A percentile compares a stretch with the other conserved stretches of the same genome.
These are phyloP conservation scores for Oegoconia quadripuncta DNA, from an alignment of 2,888 invertebrate species.

Conservation along the genomic window DNA sequence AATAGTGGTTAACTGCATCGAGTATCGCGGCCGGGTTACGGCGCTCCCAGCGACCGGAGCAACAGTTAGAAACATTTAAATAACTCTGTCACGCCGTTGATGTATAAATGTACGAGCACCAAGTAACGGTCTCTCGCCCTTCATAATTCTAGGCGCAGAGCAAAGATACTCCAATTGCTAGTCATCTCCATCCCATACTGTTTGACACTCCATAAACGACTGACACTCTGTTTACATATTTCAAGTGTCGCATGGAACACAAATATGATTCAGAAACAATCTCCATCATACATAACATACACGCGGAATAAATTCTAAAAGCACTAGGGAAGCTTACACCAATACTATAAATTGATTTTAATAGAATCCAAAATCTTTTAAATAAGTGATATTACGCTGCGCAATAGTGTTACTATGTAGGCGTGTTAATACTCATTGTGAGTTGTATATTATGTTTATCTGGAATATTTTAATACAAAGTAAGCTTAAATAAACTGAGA, in stretches of 20 bases:
- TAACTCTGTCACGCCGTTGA: conserved; percentile 64
- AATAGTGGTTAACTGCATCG: conserved; percentile 31
- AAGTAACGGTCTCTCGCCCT: conserved; percentile 65
- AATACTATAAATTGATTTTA: conserved; percentile 40
- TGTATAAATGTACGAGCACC: conserved; percentile 42
- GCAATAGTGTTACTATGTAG: conserved; percentile 22
- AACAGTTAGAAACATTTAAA: conserved; percentile 68
- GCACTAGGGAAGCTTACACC: conserved; percentile 28
- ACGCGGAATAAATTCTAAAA: conserved; percentile 2
- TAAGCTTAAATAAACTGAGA: conserved; percentile 40
- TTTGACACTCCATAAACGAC: conserved; percentile 42
- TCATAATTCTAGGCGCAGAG: conserved; percentile 38
- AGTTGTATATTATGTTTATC: conserved; percentile 37
- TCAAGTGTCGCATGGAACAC: conserved; percentile 35
- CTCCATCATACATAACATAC: background rate
- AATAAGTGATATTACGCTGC: conserved; percentile 27
- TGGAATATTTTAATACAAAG: conserved; percentile 49
- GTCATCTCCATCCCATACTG: conserved; percentile 31
- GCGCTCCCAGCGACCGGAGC: conserved; percentile 41
- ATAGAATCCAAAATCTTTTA: conserved; percentile 32
- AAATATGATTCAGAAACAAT: conserved; percentile 30
- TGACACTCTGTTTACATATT: conserved; percentile 47
- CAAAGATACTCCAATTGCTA: conserved; percentile 9
- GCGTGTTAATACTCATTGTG: conserved; percentile 31
- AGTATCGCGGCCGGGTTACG: conserved; percentile 52